A percentile compares a stretch with the other conserved stretches of the same genome.
Conservation (phyloP, 1,140 invertebrate species). For the Anastrepha obliqua region DNA sequence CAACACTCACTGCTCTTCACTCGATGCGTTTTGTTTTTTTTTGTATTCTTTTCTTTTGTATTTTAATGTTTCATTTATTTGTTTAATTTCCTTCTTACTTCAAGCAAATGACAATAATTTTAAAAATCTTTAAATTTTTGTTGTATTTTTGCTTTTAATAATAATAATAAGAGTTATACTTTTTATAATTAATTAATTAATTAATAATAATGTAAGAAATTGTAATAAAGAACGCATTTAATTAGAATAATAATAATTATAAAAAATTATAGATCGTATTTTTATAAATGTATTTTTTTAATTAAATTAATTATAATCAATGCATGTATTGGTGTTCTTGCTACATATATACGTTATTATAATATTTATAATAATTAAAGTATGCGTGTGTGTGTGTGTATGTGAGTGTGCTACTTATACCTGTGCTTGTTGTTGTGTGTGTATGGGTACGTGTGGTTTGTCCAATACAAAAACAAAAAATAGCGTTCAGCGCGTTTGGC, state of each 20-base stretch:
- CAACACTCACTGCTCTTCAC: no score
- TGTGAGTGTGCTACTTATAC: constrained; percentile 1
- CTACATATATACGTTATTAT: neutral
- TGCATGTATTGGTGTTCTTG: constrained; percentile 34
- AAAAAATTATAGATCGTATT: constrained; percentile 38
- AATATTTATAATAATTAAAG: neutral
- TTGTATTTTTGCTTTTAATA: constrained; percentile 3
- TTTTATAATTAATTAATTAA: constrained; percentile 32
- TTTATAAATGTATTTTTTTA: constrained; percentile 8
- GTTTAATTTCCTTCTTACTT: constrained; percentile 16
- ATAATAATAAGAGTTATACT: constrained; percentile 29
- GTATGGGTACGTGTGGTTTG: neutral
- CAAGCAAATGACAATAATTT: constrained; percentile 48
- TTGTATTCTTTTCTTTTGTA: constrained; percentile 15
- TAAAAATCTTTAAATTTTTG: constrained; percentile 6
- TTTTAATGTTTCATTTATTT: neutral
- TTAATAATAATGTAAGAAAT: constrained; percentile 37
- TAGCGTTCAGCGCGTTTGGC: neutral
- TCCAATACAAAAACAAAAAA: neutral
- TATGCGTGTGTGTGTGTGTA: neutral
- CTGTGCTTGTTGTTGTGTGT: constrained; percentile 8
- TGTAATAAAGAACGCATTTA: constrained; percentile 24
- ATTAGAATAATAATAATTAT: constrained; percentile 16
- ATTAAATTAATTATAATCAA: constrained; percentile 40
- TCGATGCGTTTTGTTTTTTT: neutral